phyloP scores from a whole-genome alignment of 2,113 vertebrate genomes.

The Cisticola juncidis region DNA sequence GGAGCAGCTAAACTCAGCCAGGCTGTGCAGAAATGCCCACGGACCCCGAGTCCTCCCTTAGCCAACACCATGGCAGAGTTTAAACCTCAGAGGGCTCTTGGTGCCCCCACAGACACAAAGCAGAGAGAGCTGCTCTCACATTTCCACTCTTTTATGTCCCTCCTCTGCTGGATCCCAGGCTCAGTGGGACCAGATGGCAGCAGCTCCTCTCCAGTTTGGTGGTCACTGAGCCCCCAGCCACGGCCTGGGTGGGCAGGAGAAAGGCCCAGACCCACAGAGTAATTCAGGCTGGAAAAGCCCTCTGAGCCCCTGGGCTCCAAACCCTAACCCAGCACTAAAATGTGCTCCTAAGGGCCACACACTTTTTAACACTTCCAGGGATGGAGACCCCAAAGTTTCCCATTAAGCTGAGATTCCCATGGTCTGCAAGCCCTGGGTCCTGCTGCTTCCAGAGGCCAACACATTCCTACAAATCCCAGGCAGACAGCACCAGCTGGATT shows the following conservation, averaged over 20 bases:
- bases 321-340: not conserved
- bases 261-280: not conserved
- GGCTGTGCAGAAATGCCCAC: not conserved
- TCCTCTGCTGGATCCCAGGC: accelerated
- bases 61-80: not conserved
- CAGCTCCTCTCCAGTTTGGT: not conserved
- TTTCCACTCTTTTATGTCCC: not conserved
- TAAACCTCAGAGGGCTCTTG: not conserved
- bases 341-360: accelerated
- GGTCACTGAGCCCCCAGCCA: not conserved
- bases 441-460: not conserved
- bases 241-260: not conserved
- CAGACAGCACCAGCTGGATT: not conserved
- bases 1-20: not conserved
- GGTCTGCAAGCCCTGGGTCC: not conserved
- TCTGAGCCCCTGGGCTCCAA: not conserved
- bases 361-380: not conserved
- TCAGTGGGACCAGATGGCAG: not conserved
- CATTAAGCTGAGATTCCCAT: not conserved
- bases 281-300: not conserved
- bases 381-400: not conserved
- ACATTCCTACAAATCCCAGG: not conserved
- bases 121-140: not conserved
- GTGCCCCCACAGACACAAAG: not conserved
- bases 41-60: not conserved